Evolutionary conservation across 2,113 vertebrate species (phyloP), one percentile per base, ranked within the genome.

Genomic region (Gobiocypris rarus): DNA sequence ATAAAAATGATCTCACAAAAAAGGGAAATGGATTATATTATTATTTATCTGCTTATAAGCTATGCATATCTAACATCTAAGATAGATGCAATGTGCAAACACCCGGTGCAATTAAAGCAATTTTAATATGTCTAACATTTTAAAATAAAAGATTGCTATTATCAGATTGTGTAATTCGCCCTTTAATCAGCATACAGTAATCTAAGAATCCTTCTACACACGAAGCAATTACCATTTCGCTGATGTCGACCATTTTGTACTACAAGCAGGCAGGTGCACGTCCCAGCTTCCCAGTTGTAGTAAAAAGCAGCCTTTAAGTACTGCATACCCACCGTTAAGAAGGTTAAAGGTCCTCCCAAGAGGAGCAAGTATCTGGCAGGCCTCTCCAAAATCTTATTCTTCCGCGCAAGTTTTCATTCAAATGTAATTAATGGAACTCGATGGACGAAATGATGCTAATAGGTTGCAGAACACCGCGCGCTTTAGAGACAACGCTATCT

Each of bases 381-480:
- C 94, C 94, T 93, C 94, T 95, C 93, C 90, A 95, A 92, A 92
- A 93, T 90, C 92, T 88, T 93, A 93, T 95, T 95, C 94, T 94
- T 93, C 92, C 86, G 79, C 86, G 90, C 90, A 93, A 93, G 94
- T 93, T 94, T 93, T 92, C 92, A 94, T 95, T 95, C 94, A 95
- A 85, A 88, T 90, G 93, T 93, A 94, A 95, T 94, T 95, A 95
- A 94, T 95, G 93, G 92, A 89, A 90, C 92, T 95, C 92, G 93
- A 93, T 94, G 92, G 92, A 94, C 93, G 94, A 94, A 94, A 95
- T 95, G 93, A 94, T 93, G 94, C 94, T 94, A 95, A 95, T 95
- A 93, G 94, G 89, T 90, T 89, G 82, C 87, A 89, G 90, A 91
- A 90, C 91, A 92, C 90, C 87, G 48, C 13, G 19, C 52, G 81